These are phyloP conservation scores for Pocota personata DNA, from an alignment of 2,888 invertebrate species.

Conservation along the genomic window DNA sequence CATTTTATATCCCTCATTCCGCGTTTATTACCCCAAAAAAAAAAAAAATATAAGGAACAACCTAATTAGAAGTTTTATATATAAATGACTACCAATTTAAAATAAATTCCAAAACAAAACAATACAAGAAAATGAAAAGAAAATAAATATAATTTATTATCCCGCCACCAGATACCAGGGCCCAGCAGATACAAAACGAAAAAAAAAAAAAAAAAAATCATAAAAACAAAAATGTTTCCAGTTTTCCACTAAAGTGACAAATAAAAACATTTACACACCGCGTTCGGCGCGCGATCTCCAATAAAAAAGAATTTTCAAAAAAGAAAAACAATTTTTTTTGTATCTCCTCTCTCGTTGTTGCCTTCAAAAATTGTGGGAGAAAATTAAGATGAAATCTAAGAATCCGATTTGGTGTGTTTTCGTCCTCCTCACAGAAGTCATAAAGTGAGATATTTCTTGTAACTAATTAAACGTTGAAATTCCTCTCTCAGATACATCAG, in stretches of 20 bases:
- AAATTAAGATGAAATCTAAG: constrained; percentile 26
- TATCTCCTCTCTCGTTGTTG: background rate
- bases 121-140: constrained; percentile 36
- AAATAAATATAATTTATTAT: constrained; percentile 53
- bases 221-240: constrained; percentile 22
- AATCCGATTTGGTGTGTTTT: background rate
- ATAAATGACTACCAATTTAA: constrained; percentile 38
- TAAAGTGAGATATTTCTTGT: constrained; percentile 42
- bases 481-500: background rate
- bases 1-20: background rate
- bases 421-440: background rate
- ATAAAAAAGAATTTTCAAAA: constrained; percentile 8
- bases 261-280: constrained; percentile 56
- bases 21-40: constrained; percentile 26
- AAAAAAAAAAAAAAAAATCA: constrained; percentile 5
- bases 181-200: background rate
- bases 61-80: constrained; percentile 40
- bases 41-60: constrained; percentile 10
- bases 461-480: constrained; percentile 29
- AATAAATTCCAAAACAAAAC: constrained; percentile 36
- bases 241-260: constrained; percentile 47
- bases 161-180: background rate
- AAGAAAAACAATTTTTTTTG: background rate
- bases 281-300: constrained; percentile 6
- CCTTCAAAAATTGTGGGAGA: constrained; percentile 6